phyloP scores from a whole-genome alignment of 2,113 vertebrate genomes.

The Elaphurus davidianus region DNA sequence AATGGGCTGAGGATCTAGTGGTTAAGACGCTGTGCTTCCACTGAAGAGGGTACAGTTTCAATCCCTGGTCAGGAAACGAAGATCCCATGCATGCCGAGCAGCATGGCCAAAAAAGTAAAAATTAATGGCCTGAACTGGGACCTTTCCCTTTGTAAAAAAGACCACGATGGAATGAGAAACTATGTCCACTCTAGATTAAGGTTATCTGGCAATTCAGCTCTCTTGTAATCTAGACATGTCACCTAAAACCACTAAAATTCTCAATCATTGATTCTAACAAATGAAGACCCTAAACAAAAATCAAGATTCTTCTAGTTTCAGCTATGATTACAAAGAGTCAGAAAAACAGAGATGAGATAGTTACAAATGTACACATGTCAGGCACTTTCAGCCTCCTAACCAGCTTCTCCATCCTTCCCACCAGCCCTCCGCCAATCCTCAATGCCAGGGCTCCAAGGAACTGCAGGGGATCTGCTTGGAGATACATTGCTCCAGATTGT shows the following conservation, averaged over 20 bases:
- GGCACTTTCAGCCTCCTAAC: background rate
- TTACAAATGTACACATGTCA: background rate
- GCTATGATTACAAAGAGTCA: background rate
- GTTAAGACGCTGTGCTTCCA: background rate
- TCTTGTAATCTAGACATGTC: background rate
- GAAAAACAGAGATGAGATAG: background rate
- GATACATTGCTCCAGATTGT: background rate
- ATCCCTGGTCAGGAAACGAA: background rate
- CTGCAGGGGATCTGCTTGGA: background rate
- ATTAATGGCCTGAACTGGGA: background rate
- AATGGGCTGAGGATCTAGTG: background rate
- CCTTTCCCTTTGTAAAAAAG: background rate
- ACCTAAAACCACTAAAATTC: background rate
- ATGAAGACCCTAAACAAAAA: background rate
- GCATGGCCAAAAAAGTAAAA: background rate
- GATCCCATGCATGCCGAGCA: background rate
- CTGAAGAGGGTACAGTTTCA: background rate
- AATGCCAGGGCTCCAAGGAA: background rate
- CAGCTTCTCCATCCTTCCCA: background rate
- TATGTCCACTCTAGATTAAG: background rate
- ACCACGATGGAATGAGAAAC: background rate
- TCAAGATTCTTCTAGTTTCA: background rate
- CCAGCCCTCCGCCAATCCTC: background rate
- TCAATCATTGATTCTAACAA: background rate
- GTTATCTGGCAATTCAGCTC: background rate